Conservation (phyloP, 2,113 vertebrate genomes). For the Platycercus adscitus region DNA sequence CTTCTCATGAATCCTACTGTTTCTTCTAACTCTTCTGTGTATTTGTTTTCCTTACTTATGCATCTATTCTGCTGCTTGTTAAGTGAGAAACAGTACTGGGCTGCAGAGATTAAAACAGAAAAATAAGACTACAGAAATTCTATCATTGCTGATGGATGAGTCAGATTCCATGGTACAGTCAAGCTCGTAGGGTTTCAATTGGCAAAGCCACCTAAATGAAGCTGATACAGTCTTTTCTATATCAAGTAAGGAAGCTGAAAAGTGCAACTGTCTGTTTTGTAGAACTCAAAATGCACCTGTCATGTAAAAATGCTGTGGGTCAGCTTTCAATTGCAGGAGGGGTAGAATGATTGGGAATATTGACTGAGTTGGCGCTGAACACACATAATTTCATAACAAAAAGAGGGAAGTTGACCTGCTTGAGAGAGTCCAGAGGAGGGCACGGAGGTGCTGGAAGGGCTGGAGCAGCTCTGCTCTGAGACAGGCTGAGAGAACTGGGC, state of each 20-base stretch:
- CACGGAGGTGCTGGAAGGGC: background rate
- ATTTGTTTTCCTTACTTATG: background rate
- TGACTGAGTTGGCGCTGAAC: background rate
- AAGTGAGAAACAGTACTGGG: fast-evolving
- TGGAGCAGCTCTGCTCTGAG: background rate
- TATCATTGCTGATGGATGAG: background rate
- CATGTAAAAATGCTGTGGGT: background rate
- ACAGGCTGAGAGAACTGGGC: background rate
- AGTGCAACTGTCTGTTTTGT: background rate
- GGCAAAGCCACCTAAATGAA: background rate
- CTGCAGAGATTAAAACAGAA: background rate
- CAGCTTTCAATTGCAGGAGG: background rate
- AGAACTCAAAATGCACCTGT: fast-evolving
- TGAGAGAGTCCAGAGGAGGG: background rate
- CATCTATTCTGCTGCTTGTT: background rate
- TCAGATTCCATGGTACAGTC: background rate
- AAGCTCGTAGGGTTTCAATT: background rate
- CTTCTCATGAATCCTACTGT: background rate
- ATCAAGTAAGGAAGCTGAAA: background rate
- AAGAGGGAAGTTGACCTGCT: background rate
- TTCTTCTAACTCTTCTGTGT: background rate
- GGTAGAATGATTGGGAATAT: background rate
- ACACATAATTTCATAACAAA: background rate
- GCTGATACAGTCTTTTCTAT: background rate
- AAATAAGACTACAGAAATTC: background rate